Conservation (phyloP, 2,888 invertebrate genomes). For the Heliconius hortense region DNA sequence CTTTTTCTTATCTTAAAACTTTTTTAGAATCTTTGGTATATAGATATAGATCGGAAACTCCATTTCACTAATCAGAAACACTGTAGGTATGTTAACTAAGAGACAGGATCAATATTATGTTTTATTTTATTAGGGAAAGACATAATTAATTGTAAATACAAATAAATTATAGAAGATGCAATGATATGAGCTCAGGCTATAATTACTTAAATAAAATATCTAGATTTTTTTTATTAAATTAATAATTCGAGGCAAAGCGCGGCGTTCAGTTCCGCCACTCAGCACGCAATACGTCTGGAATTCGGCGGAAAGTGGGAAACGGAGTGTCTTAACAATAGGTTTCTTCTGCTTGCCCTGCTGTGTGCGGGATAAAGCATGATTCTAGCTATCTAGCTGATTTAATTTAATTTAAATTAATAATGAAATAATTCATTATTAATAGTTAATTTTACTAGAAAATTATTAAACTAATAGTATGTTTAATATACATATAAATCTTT, state of each 20-base stretch:
- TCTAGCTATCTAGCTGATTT: no score
- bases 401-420: no score
- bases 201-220: no score
- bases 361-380: no score
- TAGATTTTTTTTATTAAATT: no score
- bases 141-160: background rate
- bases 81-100: background rate
- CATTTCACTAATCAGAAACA: background rate
- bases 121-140: background rate
- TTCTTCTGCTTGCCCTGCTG: no score
- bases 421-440: background rate
- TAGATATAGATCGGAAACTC: background rate
- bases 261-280: no score
- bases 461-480: background rate
- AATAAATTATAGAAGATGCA: background rate
- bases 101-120: background rate
- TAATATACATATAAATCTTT: background rate
- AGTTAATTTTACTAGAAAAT: constrained; percentile 9
- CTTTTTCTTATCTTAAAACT: background rate
- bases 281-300: no score
- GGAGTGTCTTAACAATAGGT: no score
- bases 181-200: no score
- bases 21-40: background rate
- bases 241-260: no score
- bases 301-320: no score